Conservation (phyloP, 2,797 vertebrate species). For the Acrossocheilus wenchowensis region DNA sequence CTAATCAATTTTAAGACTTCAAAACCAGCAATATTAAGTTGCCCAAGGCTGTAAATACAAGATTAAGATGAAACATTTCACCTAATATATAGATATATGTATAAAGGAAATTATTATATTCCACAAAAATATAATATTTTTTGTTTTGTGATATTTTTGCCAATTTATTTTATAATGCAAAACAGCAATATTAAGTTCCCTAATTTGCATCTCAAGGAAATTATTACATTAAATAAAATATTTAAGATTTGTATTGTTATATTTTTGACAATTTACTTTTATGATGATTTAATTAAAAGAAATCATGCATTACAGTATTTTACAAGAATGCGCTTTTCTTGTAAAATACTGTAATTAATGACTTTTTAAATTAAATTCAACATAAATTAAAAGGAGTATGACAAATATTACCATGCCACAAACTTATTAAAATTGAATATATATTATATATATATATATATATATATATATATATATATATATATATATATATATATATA, state of each 20-base stretch:
- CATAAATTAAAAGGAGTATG: neutral
- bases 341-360: neutral
- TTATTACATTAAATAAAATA: neutral
- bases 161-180: neutral
- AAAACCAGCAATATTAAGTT: slow-evolving; percentile 1
- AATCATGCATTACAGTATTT: neutral
- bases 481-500: too few species aligned
- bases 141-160: neutral
- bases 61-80: neutral
- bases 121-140: neutral
- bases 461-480: too few species aligned
- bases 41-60: neutral
- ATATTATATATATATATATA: too few species aligned
- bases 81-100: neutral
- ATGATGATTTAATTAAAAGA: neutral
- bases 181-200: too few species aligned
- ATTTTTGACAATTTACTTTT: neutral
- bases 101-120: neutral
- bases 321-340: neutral
- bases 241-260: neutral
- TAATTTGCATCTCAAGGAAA: neutral
- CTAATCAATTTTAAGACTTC: slow-evolving; percentile 13
- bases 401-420: neutral
- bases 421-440: too few species aligned
- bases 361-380: neutral